Conservation (phyloP, 2,113 vertebrate genomes). For the Dasyornis broadbenti region DNA sequence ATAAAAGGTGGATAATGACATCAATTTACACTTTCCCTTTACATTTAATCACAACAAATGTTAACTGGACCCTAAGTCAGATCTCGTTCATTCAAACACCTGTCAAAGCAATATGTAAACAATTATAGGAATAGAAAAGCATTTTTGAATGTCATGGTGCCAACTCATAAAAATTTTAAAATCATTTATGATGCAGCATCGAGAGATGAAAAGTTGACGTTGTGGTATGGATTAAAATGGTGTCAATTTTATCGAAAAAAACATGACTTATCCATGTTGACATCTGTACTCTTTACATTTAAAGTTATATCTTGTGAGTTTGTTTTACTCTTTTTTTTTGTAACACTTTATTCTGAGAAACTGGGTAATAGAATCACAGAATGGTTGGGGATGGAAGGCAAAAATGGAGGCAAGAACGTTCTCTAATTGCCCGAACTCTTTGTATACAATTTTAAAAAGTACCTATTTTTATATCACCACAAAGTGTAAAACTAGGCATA, state of each 20-base stretch:
- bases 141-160: background rate
- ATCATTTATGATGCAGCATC: rapidly evolving
- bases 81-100: background rate
- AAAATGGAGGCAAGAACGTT: background rate
- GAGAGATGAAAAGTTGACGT: background rate
- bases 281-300: background rate
- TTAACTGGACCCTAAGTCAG: rapidly evolving
- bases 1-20: background rate
- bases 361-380: background rate
- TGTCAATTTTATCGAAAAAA: background rate
- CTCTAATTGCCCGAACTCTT: background rate
- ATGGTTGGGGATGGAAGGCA: background rate
- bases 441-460: background rate
- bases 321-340: background rate
- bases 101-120: background rate
- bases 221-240: background rate
- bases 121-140: background rate
- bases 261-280: rapidly evolving
- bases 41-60: background rate
- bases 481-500: background rate
- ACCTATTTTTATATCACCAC: background rate
- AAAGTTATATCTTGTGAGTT: background rate
- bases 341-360: background rate
- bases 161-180: background rate
- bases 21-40: background rate